Base-by-base conservation (phyloP, 2,888 invertebrate species). In the Cephus pygmeus region DNA sequence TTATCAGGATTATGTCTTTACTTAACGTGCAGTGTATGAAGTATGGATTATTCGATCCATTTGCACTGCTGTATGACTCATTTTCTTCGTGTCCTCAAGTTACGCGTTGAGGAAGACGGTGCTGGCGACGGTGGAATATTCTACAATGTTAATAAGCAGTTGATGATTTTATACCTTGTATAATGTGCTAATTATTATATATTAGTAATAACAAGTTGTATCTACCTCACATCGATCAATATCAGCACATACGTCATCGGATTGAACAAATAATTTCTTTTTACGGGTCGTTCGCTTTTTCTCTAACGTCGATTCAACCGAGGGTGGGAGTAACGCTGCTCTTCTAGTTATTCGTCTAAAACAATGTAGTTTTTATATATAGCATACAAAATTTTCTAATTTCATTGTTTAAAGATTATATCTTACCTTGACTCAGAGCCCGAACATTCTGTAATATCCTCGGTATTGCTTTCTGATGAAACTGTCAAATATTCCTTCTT, bases 371-470 rank as follows among this genome's bases (percentile, higher is more conserved):
- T 12, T n/a, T 56, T 34, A 30, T 3, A 71, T 33, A 35, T 73
- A 77, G 23, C 23, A 23, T 23, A 23, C 56, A 0, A 56, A 23
- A 9, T 23, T 6, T 56, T 56, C 2, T 56, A 23, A 56, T 56
- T 56, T 56, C 2, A 23, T 56, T 23, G 56, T 56, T 9, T 56
- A 23, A 56, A 56, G 23, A 9, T 56, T 56, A 56, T 56, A 71
- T 33, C 83, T 75, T 79, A 89, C 89, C 88, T 89, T 0, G 88
- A 81, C 34, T 90, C 90, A 2, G 89, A 89, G 4, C 81, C 85
- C 0, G 89, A 89, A n/a, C 87, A 77, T 33, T 90, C 89, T 1
- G 88, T 83, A 4, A 87, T 76, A 12, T 31, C 71, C 33, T 31
- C 40, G 31, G 31, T 71, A 36, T 30, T 71, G 11, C 35, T 75